Percentiles rank a stretch among this genome's conserved stretches.
These are phyloP conservation scores for Hycleus phaleratus DNA, from an alignment of 1,140 invertebrate species.

Conservation along the genomic window DNA sequence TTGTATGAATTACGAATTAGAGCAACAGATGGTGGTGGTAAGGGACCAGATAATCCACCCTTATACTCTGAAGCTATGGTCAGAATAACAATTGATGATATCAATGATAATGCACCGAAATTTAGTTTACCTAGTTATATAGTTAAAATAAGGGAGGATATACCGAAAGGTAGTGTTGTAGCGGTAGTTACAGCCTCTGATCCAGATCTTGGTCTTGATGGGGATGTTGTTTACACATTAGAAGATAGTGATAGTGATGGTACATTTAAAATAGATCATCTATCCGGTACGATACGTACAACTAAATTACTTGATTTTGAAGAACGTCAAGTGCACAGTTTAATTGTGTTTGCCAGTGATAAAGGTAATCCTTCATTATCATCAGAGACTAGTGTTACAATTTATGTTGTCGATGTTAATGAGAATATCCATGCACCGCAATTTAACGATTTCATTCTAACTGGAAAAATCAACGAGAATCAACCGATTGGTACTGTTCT, in stretches of 20 bases:
- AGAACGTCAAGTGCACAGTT: slow-evolving; percentile 73
- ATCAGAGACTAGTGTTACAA: slow-evolving; percentile 66
- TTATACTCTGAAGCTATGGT: slow-evolving; percentile 71
- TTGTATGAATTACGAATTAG: slow-evolving; percentile 76
- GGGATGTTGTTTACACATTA: slow-evolving; percentile 65
- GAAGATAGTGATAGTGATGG: slow-evolving; percentile 59
- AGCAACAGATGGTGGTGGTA: slow-evolving; percentile 64
- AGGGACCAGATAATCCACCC: slow-evolving; percentile 41
- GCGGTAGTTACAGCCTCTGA: slow-evolving; percentile 80
- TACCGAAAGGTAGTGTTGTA: slow-evolving; percentile 79
- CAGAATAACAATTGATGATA: slow-evolving; percentile 74
- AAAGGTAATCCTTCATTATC: slow-evolving; percentile 64
- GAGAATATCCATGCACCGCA: slow-evolving; percentile 79
- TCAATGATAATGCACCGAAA: slow-evolving; percentile 84
- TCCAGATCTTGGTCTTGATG: slow-evolving; percentile 74
- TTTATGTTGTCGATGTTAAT: slow-evolving; percentile 90
- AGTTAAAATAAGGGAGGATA: slow-evolving; percentile 83
- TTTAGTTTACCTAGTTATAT: slow-evolving; percentile 68
- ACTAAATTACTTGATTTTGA: slow-evolving; percentile 75
- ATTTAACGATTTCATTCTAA: slow-evolving; percentile 74
- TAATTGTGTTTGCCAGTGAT: slow-evolving; percentile 77
- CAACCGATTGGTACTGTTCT: slow-evolving; percentile 65
- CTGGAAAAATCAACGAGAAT: slow-evolving; percentile 66
- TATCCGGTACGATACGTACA: slow-evolving; percentile 78
- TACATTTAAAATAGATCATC: slow-evolving; percentile 64